Evolutionary conservation across 2,113 vertebrate species (phyloP).

Genomic region (Cochlearius cochlearius): DNA sequence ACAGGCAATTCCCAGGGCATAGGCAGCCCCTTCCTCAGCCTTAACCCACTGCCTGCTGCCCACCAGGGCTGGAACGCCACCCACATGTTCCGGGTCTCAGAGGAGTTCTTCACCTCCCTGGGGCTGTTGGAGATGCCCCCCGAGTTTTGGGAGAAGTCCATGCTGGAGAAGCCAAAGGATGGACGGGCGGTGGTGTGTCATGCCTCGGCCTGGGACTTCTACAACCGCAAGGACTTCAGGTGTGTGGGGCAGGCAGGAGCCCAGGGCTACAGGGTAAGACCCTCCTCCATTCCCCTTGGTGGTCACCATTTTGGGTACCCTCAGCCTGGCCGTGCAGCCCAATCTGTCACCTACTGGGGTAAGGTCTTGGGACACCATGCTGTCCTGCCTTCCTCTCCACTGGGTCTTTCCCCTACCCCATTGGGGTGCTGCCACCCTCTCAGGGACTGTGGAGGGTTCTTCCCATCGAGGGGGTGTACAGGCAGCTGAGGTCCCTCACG

Average conservation of each 20-base stretch:
- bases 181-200: conserved; percentile 93
- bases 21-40: background rate
- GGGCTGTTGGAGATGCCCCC: conserved; percentile 84
- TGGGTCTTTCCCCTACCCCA: background rate
- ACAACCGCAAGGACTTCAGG: conserved; percentile 97
- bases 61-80: conserved; percentile 87
- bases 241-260: conserved; percentile 11
- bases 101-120: conserved; percentile 91
- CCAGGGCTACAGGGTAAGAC: background rate
- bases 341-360: background rate
- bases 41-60: background rate
- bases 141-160: conserved; percentile 89
- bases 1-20: background rate
- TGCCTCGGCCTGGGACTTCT: conserved; percentile 97
- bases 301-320: background rate
- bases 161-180: conserved; percentile 88
- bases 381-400: background rate
- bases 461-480: background rate
- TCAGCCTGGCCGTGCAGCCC: background rate
- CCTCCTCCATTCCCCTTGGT: background rate
- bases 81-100: conserved; percentile 87
- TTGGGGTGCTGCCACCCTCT: background rate
- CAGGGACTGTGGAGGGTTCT: background rate
- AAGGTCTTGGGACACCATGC: fast-evolving
- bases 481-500: fast-evolving